These are phyloP conservation scores for Ptychobarbus kaznakovi DNA, from an alignment of 2,797 vertebrate genomes.

Conservation along the genomic window DNA sequence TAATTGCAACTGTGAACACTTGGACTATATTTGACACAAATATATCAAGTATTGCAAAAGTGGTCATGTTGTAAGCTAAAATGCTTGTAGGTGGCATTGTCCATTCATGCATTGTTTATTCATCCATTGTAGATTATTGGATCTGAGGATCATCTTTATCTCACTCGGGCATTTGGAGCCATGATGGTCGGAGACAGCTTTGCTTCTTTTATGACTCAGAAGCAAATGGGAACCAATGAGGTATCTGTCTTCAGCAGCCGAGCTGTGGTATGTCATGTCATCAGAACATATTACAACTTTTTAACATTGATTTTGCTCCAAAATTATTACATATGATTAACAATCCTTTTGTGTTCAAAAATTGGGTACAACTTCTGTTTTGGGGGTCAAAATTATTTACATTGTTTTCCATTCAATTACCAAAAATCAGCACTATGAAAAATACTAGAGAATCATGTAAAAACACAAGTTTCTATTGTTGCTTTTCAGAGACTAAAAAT, in stretches of 20 bases:
- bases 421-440: not conserved
- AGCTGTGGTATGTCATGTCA: conserved; percentile 46
- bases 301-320: not conserved
- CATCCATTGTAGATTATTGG: conserved; percentile 10
- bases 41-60: not conserved
- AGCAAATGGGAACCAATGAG: conserved; percentile 25
- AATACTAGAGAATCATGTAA: not conserved
- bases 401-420: not conserved
- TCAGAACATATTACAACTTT: not conserved
- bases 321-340: not conserved
- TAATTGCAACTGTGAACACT: not conserved
- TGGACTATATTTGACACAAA: not conserved
- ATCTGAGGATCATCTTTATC: conserved; percentile 36
- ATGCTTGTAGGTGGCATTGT: not conserved
- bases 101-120: not conserved
- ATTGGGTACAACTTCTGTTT: not conserved
- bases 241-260: conserved; percentile 44
- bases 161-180: conserved; percentile 50
- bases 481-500: not conserved
- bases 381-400: not conserved
- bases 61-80: not conserved
- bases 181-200: conserved; percentile 58
- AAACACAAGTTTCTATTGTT: not conserved
- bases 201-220: conserved; percentile 43
- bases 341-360: not conserved